A percentile compares a stretch with the other conserved stretches of the same genome.
Conservation (phyloP, 2,888 invertebrate genomes). For the Heliothis peltigera region DNA sequence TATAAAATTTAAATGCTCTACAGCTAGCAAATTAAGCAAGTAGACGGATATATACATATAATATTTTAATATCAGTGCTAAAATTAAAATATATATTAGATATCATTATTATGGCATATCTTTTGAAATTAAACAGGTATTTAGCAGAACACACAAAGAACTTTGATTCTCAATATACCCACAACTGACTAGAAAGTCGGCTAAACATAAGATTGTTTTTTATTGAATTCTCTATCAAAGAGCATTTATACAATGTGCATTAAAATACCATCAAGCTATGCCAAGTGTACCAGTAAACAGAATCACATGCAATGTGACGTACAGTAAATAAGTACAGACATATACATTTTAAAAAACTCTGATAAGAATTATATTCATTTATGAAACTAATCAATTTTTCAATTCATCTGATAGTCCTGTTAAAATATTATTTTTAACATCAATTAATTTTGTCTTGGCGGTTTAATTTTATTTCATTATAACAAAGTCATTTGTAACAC, state of each 20-base stretch:
- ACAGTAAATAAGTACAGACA: slow-evolving; percentile 8
- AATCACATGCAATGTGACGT: slow-evolving; percentile 36
- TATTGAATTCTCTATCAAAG: not conserved
- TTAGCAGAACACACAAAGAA: not conserved
- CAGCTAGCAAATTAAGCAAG: too few species aligned
- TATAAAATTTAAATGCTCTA: not conserved
- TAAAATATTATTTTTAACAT: too few species aligned
- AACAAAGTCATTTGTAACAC: too few species aligned
- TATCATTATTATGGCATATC: too few species aligned
- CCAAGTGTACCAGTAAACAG: slow-evolving; percentile 46
- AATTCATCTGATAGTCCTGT: too few species aligned
- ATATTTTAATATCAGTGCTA: too few species aligned
- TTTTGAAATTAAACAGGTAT: not conserved
- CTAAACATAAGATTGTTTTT: not conserved
- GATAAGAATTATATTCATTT: not conserved
- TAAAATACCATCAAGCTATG: slow-evolving; percentile 27
- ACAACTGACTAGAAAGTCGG: not conserved
- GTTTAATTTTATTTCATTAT: too few species aligned
- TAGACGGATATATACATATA: too few species aligned
- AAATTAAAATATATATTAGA: not conserved
- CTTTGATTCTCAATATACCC: not conserved
- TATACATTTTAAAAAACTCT: not conserved
- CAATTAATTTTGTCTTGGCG: too few species aligned
- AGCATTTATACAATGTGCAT: not conserved
- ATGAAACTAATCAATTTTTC: too few species aligned